Percentiles rank a stretch among this genome's conserved stretches.
Evolutionary conservation across 1,140 invertebrate genomes (phyloP).

Genomic region (Chelonus insularis): DNA sequence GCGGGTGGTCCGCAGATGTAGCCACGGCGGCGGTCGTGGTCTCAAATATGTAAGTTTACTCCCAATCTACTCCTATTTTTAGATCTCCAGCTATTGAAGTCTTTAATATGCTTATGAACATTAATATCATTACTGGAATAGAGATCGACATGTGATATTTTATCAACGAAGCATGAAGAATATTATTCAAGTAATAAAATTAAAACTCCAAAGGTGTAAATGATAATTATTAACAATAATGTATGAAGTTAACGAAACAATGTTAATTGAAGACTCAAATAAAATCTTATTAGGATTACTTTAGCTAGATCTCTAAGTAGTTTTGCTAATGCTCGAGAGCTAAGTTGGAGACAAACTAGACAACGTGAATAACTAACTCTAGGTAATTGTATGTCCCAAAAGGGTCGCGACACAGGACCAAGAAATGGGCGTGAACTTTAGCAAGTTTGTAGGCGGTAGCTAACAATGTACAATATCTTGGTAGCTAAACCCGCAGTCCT

Average conservation of each 20-base stretch:
- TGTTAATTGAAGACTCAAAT: not conserved
- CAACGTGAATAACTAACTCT: conserved; percentile 26
- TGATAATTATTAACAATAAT: no score
- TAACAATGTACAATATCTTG: conserved; percentile 43
- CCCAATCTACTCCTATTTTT: not conserved
- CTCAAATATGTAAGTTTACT: conserved; percentile 25
- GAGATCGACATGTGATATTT: no score
- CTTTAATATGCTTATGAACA: no score
- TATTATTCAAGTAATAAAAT: no score
- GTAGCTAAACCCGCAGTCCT: conserved; percentile 47
- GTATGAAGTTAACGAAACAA: not conserved
- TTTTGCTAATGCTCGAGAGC: conserved; percentile 20
- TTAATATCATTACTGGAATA: no score
- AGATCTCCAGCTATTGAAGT: no score
- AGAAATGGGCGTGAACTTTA: conserved; percentile 27
- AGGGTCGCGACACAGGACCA: conserved; percentile 34
- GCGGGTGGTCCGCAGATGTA: conserved; percentile 52
- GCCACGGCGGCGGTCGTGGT: conserved; percentile 48
- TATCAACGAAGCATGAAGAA: no score
- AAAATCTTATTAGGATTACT: not conserved
- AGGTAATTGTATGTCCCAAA: conserved; percentile 48
- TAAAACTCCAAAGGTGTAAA: no score
- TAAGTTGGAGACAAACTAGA: conserved; percentile 28
- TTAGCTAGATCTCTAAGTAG: not conserved
- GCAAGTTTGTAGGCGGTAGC: conserved; percentile 42